These are phyloP conservation scores for Thalassarche chlororhynchos DNA, from an alignment of 2,113 vertebrate genomes.

Conservation along the genomic window DNA sequence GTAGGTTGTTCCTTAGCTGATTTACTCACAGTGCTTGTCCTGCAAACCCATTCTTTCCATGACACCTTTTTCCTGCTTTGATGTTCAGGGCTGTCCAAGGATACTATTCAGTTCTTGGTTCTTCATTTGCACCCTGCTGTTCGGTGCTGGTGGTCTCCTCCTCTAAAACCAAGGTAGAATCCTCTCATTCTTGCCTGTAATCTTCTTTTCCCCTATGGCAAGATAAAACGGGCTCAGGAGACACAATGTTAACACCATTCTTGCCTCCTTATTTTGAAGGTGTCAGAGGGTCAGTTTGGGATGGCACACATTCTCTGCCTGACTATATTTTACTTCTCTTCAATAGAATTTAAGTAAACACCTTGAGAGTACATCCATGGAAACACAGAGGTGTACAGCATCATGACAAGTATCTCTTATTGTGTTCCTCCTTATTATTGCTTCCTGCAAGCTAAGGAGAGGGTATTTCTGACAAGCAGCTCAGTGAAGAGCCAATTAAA, in stretches of 20 bases:
- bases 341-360: not conserved
- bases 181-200: not conserved
- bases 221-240: not conserved
- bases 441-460: not conserved
- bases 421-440: not conserved
- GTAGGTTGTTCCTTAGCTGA: not conserved
- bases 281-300: not conserved
- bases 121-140: not conserved
- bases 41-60: not conserved
- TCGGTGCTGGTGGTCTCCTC: not conserved
- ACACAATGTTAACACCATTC: not conserved
- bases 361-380: not conserved
- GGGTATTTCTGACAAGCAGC: not conserved
- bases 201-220: not conserved
- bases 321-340: not conserved
- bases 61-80: not conserved
- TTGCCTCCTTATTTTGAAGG: not conserved
- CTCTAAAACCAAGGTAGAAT: not conserved
- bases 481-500: not conserved
- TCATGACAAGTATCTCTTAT: not conserved
- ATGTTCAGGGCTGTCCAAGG: not conserved
- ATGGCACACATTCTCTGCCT: not conserved
- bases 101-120: not conserved
- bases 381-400: not conserved
- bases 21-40: not conserved